These are phyloP conservation scores for Ischnus inquisitorius DNA, from an alignment of 2,888 invertebrate species.

Conservation along the genomic window DNA sequence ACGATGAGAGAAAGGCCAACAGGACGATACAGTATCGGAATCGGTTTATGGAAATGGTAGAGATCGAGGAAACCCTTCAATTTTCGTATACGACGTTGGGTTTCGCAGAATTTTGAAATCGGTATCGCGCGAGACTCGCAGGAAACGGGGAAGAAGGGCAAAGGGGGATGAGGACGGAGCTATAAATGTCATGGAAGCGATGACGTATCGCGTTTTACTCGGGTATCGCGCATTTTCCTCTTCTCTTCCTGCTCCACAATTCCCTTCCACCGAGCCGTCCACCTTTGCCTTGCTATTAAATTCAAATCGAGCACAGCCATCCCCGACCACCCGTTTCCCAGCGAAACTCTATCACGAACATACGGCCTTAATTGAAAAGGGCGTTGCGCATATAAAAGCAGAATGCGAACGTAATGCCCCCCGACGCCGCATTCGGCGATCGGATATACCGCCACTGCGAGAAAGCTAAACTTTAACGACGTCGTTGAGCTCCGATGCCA, in stretches of 20 bases:
- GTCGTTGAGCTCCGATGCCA: conserved; percentile 25
- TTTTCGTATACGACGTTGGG: conserved; percentile 38
- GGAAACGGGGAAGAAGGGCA: background rate
- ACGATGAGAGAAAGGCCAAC: conserved; percentile 28
- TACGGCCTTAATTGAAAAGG: conserved; percentile 50
- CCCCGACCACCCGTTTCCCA: background rate
- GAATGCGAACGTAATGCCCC: conserved; percentile 14
- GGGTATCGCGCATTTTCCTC: conserved; percentile 32
- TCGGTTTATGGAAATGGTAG: conserved; percentile 59
- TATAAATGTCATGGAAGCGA: conserved; percentile 61
- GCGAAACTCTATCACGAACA: conserved; percentile 37
- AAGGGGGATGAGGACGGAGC: conserved; percentile 33
- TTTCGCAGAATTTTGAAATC: conserved; percentile 28
- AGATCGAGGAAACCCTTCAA: conserved; percentile 36
- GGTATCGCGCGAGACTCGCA: conserved; percentile 1
- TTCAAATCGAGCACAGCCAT: conserved; percentile 44
- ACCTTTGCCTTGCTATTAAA: conserved; percentile 55
- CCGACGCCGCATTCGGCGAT: background rate
- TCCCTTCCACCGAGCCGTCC: conserved; percentile 13
- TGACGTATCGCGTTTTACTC: conserved; percentile 61
- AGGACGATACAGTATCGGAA: conserved; percentile 48
- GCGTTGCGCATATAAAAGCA: conserved; percentile 29
- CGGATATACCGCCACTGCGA: background rate
- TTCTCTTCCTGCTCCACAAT: conserved; percentile 16
- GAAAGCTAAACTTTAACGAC: conserved; percentile 41